Percentiles rank a stretch among this genome's conserved stretches.
Conservation (phyloP, 2,888 invertebrate genomes). For the Poecilus cupreus region DNA sequence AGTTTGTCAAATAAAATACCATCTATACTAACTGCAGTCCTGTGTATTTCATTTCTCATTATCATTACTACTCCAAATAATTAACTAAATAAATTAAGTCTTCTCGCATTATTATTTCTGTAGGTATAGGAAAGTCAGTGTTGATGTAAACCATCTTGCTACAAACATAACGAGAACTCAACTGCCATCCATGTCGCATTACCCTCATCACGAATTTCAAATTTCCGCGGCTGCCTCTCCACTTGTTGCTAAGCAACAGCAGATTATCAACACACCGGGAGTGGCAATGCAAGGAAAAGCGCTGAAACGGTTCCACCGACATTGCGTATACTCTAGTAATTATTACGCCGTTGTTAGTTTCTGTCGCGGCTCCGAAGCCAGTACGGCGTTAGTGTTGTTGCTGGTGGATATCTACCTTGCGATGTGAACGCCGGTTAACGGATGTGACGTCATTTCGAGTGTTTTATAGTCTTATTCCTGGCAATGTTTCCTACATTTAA, state of each 20-base stretch:
- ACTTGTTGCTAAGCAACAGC: slow-evolving; percentile 29
- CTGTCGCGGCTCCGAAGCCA: neutral
- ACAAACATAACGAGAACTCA: slow-evolving; percentile 10
- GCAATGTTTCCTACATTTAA: slow-evolving; percentile 54
- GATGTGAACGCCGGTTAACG: neutral
- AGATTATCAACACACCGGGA: slow-evolving; percentile 15
- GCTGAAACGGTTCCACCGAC: neutral
- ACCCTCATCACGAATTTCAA: slow-evolving; percentile 24
- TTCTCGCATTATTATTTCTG: no score
- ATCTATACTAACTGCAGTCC: no score
- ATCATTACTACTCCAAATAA: no score
- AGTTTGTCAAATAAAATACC: no score
- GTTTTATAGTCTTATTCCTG: slow-evolving; percentile 57
- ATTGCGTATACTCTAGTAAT: slow-evolving; percentile 11
- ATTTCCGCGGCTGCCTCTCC: neutral
- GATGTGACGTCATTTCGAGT: slow-evolving; percentile 53
- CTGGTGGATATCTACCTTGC: neutral
- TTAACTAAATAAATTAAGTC: no score
- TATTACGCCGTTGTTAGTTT: slow-evolving; percentile 18
- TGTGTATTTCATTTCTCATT: no score
- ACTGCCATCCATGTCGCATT: slow-evolving; percentile 1
- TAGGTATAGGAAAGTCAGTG: neutral
- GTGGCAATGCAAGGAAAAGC: neutral
- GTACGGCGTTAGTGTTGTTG: neutral
- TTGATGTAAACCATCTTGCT: neutral